Percentiles rank a stretch among this genome's conserved stretches.
Evolutionary conservation across 2,797 vertebrate species (phyloP).

Genomic region (Sphenopsis melanotis): DNA sequence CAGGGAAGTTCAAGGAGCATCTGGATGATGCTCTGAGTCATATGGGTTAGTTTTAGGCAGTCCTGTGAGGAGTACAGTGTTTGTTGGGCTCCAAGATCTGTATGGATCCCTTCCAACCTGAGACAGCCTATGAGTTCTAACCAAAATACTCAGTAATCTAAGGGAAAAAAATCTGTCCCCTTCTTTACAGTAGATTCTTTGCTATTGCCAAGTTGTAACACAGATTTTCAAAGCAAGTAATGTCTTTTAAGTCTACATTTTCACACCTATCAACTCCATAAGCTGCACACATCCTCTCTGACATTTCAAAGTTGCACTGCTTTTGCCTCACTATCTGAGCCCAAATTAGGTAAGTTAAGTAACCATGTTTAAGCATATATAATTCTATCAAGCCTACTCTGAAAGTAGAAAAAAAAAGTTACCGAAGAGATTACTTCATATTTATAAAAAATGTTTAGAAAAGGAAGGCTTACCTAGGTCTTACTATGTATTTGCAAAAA

Average conservation of each 20-base stretch:
- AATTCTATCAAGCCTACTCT: neutral
- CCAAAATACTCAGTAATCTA: neutral
- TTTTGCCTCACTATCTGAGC: neutral
- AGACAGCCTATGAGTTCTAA: neutral
- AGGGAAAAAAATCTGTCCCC: neutral
- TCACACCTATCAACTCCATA: conserved; percentile 35
- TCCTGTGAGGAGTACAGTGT: neutral
- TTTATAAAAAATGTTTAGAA: neutral
- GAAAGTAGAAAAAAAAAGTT: neutral
- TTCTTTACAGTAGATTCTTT: neutral
- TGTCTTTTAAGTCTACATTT: conserved; percentile 6
- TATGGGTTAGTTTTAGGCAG: neutral
- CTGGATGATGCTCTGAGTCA: neutral
- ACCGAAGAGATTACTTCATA: neutral
- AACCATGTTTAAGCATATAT: neutral
- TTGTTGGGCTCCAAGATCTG: neutral
- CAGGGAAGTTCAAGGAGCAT: neutral
- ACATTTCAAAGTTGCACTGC: neutral
- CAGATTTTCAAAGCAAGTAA: neutral
- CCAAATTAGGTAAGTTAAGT: conserved; percentile 24
- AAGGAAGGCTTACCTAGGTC: neutral
- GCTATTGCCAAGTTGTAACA: neutral
- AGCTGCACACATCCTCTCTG: neutral
- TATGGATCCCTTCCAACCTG: neutral
- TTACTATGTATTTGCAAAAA: neutral